These are phyloP conservation scores for Tipula helvola DNA, from an alignment of 2,888 invertebrate species.

Conservation along the genomic window DNA sequence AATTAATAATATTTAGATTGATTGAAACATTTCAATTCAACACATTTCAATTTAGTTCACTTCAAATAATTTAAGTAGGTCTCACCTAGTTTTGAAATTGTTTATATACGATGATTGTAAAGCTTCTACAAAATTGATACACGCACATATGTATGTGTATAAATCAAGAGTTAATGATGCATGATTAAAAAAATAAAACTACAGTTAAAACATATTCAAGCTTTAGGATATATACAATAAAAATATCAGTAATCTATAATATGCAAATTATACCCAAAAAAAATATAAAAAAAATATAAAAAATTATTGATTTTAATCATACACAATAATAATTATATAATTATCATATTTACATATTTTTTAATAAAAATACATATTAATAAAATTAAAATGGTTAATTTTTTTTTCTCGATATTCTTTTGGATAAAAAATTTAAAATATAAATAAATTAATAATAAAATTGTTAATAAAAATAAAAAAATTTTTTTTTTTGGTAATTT, in stretches of 20 bases:
- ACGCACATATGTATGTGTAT: neutral
- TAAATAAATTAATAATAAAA: neutral
- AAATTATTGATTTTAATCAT: neutral
- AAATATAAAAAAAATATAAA: no score
- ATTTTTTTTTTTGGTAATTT: neutral
- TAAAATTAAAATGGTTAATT: neutral
- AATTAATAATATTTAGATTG: conserved; percentile 5
- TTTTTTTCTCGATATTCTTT: neutral
- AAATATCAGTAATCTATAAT: neutral
- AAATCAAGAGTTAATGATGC: neutral
- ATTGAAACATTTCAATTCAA: neutral
- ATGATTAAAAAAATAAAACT: neutral
- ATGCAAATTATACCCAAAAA: neutral
- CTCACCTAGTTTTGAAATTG: neutral
- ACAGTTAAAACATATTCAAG: neutral
- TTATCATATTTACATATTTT: conserved; percentile 4
- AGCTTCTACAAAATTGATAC: no score
- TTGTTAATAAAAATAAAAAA: neutral
- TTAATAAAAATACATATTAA: conserved; percentile 4
- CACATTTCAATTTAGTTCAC: neutral
- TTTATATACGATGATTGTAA: neutral
- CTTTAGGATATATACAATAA: neutral
- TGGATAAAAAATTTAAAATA: neutral
- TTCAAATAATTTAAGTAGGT: neutral
- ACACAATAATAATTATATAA: neutral